Evolutionary conservation across 2,113 vertebrate genomes (phyloP).

Genomic region (Tauraco erythrolophus): DNA sequence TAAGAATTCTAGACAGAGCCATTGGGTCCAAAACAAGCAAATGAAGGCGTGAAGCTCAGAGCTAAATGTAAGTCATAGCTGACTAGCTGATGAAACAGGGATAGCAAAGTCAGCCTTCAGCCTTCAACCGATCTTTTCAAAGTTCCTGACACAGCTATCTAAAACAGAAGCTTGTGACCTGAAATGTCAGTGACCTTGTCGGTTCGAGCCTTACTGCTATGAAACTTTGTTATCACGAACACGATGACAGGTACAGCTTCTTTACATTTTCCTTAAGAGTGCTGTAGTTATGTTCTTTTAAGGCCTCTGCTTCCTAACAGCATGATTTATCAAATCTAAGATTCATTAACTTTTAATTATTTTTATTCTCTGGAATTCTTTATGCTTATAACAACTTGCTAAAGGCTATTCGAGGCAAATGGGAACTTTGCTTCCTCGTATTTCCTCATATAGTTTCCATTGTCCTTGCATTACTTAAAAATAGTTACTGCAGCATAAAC

Average conservation of each 20-base stretch:
- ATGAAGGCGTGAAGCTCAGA: constrained; percentile 10
- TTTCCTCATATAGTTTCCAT: not conserved
- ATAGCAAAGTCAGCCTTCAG: not conserved
- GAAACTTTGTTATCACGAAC: not conserved
- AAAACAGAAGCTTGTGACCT: not conserved
- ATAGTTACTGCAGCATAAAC: not conserved
- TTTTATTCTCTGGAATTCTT: constrained; percentile 31
- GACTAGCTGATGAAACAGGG: not conserved
- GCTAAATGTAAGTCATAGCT: not conserved
- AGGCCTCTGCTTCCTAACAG: constrained; percentile 24
- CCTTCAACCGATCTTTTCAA: not conserved
- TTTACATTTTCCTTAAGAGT: constrained; percentile 29
- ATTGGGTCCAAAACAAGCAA: constrained; percentile 3
- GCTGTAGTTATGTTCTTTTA: constrained; percentile 21
- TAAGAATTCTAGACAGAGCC: constrained; percentile 12
- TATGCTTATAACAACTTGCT: constrained; percentile 5
- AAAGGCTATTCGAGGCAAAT: constrained; percentile 28
- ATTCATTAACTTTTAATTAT: constrained; percentile 52
- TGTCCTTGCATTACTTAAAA: constrained; percentile 15
- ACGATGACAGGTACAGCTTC: not conserved
- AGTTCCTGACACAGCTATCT: not conserved
- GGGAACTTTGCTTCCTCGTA: constrained; percentile 1
- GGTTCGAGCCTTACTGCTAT: not conserved
- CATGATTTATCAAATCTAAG: not conserved
- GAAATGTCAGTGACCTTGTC: not conserved